These are phyloP conservation scores for Alces alces DNA, from an alignment of 2,113 vertebrate genomes.

Conservation along the genomic window DNA sequence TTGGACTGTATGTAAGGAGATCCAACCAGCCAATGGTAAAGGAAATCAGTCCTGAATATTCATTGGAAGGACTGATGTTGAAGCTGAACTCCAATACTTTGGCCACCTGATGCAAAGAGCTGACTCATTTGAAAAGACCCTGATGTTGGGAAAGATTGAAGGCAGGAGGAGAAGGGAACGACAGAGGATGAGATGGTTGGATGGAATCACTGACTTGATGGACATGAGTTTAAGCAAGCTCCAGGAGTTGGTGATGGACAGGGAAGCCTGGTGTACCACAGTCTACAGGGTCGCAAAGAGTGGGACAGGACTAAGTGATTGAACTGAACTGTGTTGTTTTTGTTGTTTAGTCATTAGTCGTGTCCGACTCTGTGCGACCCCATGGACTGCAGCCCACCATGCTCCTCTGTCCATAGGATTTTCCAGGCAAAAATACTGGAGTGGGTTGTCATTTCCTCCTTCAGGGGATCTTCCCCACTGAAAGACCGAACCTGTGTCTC, in stretches of 20 bases:
- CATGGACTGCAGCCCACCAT: neutral
- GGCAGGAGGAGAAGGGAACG: neutral
- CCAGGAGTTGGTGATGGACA: neutral
- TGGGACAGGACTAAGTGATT: neutral
- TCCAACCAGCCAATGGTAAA: neutral
- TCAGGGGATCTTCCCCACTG: neutral
- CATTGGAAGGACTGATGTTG: neutral
- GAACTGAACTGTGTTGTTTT: neutral
- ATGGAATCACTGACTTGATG: neutral
- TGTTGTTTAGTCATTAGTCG: neutral
- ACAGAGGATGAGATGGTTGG: neutral
- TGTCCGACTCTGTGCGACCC: neutral
- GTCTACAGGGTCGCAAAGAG: neutral
- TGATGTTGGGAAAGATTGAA: neutral
- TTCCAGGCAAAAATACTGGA: neutral
- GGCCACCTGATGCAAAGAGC: neutral
- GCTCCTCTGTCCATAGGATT: neutral
- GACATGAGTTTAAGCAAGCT: neutral
- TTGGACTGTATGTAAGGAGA: neutral
- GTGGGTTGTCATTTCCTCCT: neutral
- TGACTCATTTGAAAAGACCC: neutral
- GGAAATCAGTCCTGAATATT: neutral
- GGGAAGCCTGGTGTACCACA: neutral
- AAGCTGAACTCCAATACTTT: neutral
- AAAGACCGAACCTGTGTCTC: rapidly evolving